Evolutionary conservation across 64 coral and sea anemone species (phyloP), one percentile per base, ranked within the genome.

Genomic region (Platygyra sinensis): DNA sequence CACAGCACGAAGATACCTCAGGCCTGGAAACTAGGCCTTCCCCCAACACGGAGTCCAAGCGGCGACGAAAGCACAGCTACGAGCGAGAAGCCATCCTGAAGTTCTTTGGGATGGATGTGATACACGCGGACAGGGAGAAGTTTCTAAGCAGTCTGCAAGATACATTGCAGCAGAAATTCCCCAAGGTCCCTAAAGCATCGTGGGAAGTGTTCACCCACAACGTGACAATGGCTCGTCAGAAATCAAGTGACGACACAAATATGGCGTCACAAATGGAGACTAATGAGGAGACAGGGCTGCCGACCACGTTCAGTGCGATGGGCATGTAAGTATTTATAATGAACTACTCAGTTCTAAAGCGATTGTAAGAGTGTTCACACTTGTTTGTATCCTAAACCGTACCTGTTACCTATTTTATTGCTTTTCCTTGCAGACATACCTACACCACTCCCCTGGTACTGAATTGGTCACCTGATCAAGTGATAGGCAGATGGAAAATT

Each of bases 61-160:
- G 86, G 18, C 77, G 90, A 19, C 88, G 82, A 17, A 86, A 76
- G 71, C 76, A 67, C 15, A 90, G 64, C 75, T 79, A 94, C 32
- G 83, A 94, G 8, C 75, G 88, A 49, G 88, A 96, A 63, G 67
- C 86, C 6, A 31, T 79, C 30, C 38, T 76, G 25, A 92, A 86
- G 46, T 96, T 96, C 64, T 96, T 89, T 38, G 94, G 94, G 11
- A 96, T 93, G 94, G 89, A 96, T 22, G 94, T 96, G 13, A 67
- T 78, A 14, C 86, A 88, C 0, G 63, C 50, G 2, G 94, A 96
- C 17, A 65, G 46, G 19, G 94, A 96, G 49, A 86, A 89, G 74
- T 96, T 96, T 87, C 82, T 96, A n/a, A 93, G 65, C 72, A 93
- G 89, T 31, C 74, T 96, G 8, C 88, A 89, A 8, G 94, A 91